These are phyloP conservation scores for Sylvilagus floridanus DNA, from an alignment of 2,797 vertebrate genomes.

Conservation along the genomic window DNA sequence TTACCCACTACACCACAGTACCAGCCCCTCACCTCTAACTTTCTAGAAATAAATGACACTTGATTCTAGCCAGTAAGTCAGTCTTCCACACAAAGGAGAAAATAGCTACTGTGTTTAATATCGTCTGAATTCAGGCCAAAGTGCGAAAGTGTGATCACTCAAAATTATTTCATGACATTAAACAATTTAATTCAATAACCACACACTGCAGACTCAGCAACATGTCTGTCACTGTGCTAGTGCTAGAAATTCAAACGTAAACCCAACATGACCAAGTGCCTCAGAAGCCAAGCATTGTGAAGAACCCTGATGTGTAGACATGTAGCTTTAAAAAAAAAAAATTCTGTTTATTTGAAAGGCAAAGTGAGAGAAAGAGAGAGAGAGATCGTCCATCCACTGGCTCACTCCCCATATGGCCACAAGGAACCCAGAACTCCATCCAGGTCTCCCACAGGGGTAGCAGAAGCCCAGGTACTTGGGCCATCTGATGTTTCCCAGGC, in stretches of 20 bases:
- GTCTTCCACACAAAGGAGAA: background rate
- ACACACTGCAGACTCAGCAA: background rate
- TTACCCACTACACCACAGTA: no score
- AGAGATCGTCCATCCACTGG: no score
- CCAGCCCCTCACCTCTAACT: background rate
- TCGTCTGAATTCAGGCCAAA: background rate
- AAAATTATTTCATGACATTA: slow-evolving; percentile 11
- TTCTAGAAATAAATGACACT: slow-evolving; percentile 20
- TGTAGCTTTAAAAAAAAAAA: background rate
- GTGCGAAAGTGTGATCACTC: background rate
- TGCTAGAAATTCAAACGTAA: background rate
- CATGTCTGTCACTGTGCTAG: background rate
- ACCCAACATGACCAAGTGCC: background rate
- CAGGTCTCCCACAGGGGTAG: no score
- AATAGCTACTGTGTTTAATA: background rate
- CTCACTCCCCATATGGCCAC: no score
- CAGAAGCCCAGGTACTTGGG: no score
- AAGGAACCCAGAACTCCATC: no score
- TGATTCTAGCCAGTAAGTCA: background rate
- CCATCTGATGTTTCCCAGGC: no score
- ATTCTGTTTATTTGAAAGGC: no score
- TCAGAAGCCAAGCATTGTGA: background rate
- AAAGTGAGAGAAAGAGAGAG: no score
- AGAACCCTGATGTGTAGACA: background rate
- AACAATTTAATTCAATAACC: background rate